These are phyloP conservation scores for Achroia grisella DNA, from an alignment of 1,140 invertebrate genomes.

Conservation along the genomic window DNA sequence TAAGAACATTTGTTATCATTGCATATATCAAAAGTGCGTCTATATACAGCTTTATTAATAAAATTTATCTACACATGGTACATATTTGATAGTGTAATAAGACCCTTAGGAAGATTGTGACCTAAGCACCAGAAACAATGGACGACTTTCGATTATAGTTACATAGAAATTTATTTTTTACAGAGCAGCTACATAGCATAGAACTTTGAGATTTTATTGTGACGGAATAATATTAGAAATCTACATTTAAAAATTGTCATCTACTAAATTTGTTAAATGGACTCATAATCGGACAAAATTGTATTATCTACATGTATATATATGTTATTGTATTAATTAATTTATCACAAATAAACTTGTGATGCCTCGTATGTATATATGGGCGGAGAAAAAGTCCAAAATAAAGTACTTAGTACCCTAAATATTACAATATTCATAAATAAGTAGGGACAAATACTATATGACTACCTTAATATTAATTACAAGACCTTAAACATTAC, in stretches of 20 bases:
- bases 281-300: conserved; percentile 19
- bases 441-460: conserved; percentile 18
- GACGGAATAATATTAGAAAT: conserved; percentile 15
- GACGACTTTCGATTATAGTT: too few relatives aligned
- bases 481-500: conserved; percentile 42
- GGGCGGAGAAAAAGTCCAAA: conserved; percentile 15
- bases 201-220: conserved; percentile 27
- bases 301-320: conserved; percentile 3
- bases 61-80: too few relatives aligned
- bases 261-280: conserved; percentile 14
- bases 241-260: conserved; percentile 12
- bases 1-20: too few relatives aligned
- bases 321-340: conserved; percentile 4
- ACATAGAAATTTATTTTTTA: conserved; percentile 10
- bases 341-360: conserved; percentile 16
- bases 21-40: too few relatives aligned
- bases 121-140: conserved; percentile 24
- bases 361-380: conserved; percentile 10
- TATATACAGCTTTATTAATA: too few relatives aligned
- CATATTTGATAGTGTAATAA: too few relatives aligned
- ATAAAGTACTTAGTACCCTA: conserved; percentile 5
- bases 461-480: conserved; percentile 18
- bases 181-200: conserved; percentile 18
- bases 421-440: conserved; percentile 30
- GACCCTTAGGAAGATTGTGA: conserved; percentile 22